Conservation (phyloP, 2,113 vertebrate genomes). For the Heloderma charlesbogerti region DNA sequence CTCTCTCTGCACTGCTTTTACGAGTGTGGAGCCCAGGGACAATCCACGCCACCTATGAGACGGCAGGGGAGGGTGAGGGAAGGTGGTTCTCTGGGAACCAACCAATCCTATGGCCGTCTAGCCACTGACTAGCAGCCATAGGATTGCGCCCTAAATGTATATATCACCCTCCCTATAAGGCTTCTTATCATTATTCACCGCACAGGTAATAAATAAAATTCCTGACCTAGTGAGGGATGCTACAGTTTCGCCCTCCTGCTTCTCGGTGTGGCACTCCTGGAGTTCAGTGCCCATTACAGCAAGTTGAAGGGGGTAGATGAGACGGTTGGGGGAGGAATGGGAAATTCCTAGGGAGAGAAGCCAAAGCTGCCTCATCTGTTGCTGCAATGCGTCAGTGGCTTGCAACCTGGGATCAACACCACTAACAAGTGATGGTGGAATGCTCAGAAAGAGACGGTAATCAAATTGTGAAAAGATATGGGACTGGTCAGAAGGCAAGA, state of each 20-base stretch:
- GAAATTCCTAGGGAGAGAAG: background rate
- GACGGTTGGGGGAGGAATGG: background rate
- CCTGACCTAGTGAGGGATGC: background rate
- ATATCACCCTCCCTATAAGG: background rate
- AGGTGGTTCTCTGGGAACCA: no score
- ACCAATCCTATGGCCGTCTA: no score
- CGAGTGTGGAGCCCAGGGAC: no score
- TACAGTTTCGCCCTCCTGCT: background rate
- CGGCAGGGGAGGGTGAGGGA: no score
- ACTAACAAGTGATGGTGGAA: background rate
- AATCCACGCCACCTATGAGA: no score
- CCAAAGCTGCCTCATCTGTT: background rate
- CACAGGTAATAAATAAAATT: background rate
- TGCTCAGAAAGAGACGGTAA: background rate
- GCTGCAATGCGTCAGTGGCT: background rate
- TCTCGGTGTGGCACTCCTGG: background rate
- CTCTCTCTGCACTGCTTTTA: no score
- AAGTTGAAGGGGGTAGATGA: background rate
- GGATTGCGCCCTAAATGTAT: no score
- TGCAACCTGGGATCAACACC: background rate
- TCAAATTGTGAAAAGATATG: background rate
- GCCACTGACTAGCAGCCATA: no score
- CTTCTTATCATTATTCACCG: background rate
- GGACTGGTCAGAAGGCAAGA: background rate
- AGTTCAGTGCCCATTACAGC: background rate